These are phyloP conservation scores for Aphodius sticticus DNA, from an alignment of 2,888 invertebrate genomes.

Conservation along the genomic window DNA sequence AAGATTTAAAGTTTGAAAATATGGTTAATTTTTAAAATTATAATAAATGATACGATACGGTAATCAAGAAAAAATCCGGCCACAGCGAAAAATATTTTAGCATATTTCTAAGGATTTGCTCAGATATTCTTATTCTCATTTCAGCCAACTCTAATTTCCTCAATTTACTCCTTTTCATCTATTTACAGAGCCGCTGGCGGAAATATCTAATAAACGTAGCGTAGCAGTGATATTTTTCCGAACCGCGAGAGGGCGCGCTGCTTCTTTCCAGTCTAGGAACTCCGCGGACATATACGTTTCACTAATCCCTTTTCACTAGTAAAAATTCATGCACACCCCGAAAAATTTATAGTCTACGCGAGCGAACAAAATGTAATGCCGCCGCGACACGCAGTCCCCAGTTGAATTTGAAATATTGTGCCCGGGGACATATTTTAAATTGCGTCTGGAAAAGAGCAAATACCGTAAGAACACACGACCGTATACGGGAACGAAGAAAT, in stretches of 20 bases:
- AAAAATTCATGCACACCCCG: neutral
- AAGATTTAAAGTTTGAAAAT: no score
- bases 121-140: neutral
- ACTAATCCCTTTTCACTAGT: neutral
- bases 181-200: neutral
- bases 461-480: neutral
- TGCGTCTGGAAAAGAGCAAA: neutral
- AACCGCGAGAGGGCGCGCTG: neutral
- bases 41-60: neutral
- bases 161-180: neutral
- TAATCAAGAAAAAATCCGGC: neutral
- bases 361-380: neutral
- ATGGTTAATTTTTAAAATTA: no score
- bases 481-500: neutral
- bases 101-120: neutral
- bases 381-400: neutral
- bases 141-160: neutral
- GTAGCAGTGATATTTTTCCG: neutral
- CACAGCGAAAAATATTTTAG: neutral
- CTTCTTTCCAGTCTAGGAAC: neutral
- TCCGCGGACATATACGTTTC: neutral
- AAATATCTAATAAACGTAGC: neutral
- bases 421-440: neutral
- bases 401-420: constrained; percentile 4
- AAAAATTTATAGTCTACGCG: neutral